phyloP scores from a whole-genome alignment of 2,888 invertebrate species.

The Volucella inanis region DNA sequence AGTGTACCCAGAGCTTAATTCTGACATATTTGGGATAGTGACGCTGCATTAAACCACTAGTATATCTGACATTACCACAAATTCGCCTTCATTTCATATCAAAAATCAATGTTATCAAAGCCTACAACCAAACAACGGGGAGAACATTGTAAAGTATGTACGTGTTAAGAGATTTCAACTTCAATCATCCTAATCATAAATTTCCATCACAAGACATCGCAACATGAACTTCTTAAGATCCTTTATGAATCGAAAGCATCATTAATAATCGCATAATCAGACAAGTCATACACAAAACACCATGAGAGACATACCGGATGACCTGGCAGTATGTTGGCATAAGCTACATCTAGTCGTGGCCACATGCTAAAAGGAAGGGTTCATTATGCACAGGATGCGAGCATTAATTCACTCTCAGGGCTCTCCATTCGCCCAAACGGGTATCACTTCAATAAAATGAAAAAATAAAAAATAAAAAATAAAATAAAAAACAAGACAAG shows the following conservation, averaged over 20 bases:
- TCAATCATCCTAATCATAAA: slow-evolving; percentile 77
- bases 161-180: slow-evolving; percentile 75
- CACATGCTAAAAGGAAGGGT: slow-evolving; percentile 57
- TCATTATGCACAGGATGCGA: slow-evolving; percentile 74
- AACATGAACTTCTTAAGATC: slow-evolving; percentile 75
- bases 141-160: slow-evolving; percentile 52
- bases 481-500: too few species aligned
- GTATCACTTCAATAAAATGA: slow-evolving; percentile 22
- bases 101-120: slow-evolving; percentile 23
- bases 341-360: slow-evolving; percentile 59
- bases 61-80: slow-evolving; percentile 12
- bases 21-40: too few species aligned
- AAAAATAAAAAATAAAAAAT: background rate
- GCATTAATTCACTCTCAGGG: slow-evolving; percentile 73
- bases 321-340: slow-evolving; percentile 62
- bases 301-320: slow-evolving; percentile 68
- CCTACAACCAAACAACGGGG: slow-evolving; percentile 27
- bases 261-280: slow-evolving; percentile 78
- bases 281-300: slow-evolving; percentile 76
- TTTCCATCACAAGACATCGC: slow-evolving; percentile 75
- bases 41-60: slow-evolving; percentile 2
- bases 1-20: too few species aligned
- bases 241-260: slow-evolving; percentile 74
- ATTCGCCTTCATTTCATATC: slow-evolving; percentile 21
- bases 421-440: slow-evolving; percentile 53